Evolutionary conservation across 2,113 vertebrate species (phyloP).

Genomic region (Amphilophus citrinellus): DNA sequence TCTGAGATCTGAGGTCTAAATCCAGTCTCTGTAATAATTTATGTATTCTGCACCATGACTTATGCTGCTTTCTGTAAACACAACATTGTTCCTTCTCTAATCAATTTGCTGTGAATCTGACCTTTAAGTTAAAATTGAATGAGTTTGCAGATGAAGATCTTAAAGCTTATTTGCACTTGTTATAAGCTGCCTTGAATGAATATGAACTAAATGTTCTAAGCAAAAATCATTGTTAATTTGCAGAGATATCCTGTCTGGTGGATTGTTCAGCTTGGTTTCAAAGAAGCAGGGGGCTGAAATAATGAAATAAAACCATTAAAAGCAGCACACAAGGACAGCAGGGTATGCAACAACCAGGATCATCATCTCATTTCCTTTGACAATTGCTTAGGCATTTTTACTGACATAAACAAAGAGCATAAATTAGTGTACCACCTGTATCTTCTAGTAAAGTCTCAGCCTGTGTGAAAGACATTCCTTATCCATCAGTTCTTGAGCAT

Average conservation of each 20-base stretch:
- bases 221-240: not conserved
- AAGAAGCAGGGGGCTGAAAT: conserved; percentile 42
- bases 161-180: conserved; percentile 1
- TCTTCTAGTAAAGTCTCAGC: not conserved
- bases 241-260: not conserved
- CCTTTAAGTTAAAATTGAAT: conserved; percentile 1
- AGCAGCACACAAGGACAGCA: not conserved
- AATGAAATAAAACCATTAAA: conserved; percentile 37
- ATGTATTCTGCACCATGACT: not conserved
- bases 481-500: conserved; percentile 16
- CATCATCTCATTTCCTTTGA: conserved; percentile 13
- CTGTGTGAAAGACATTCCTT: not conserved
- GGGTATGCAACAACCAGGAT: not conserved
- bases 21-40: not conserved
- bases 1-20: not conserved
- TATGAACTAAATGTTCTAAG: not conserved
- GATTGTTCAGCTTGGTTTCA: conserved; percentile 34
- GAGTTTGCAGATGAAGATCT: conserved; percentile 20
- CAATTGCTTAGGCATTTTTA: not conserved
- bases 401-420: not conserved
- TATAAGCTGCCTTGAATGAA: not conserved
- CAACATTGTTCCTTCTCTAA: not conserved
- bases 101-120: not conserved
- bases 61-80: not conserved
- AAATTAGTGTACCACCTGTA: not conserved